Evolutionary conservation across 2,888 invertebrate species (phyloP), one percentile per base, ranked within the genome.

Genomic region (Zaprionus bogoriensis): DNA sequence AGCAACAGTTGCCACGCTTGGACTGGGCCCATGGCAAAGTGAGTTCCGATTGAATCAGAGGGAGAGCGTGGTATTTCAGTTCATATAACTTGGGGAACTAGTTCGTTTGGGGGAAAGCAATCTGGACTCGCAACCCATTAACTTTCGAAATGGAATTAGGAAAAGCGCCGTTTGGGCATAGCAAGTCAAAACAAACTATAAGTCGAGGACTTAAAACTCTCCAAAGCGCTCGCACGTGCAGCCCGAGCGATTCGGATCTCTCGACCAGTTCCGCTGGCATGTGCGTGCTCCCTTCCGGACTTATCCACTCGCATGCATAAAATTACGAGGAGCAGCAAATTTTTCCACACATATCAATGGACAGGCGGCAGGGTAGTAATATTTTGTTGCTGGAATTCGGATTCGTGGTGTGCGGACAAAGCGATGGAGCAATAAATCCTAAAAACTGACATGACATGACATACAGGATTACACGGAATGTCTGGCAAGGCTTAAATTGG

Each of bases 371-470:
- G 48, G n/a, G 48, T 52, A 42, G 70, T 72, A 63, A 69, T 67
- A 67, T 61, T 61, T 74, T 76, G 53, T 65, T 62, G 64, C 19
- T 67, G 65, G 72, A 74, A 79, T 82, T 83, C 73, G 60, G 73
- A 69, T 77, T 86, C 65, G 72, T 7, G 7, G 27, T 27, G 63
- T 61, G 73, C 52, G 60, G 54, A 62, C 57, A 22, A 50, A 47
- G 20, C 60, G 63, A 36, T 52, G 46, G 32, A 42, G 87, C 82
- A 89, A 89, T 89, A 89, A 89, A 89, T 89, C 89, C 89, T 87
- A 88, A 85, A 83, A 87, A 87, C 88, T 89, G 89, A 89, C 89
- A 89, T 82, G 89, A 89, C 89, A 89, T 87, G 89, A 88, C 89
- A 89, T 85, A 87, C 88, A 84, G 89, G 89, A 89, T 89, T 89